Conservation (phyloP, 2,797 vertebrate genomes). For the Crenuchus spilurus region DNA sequence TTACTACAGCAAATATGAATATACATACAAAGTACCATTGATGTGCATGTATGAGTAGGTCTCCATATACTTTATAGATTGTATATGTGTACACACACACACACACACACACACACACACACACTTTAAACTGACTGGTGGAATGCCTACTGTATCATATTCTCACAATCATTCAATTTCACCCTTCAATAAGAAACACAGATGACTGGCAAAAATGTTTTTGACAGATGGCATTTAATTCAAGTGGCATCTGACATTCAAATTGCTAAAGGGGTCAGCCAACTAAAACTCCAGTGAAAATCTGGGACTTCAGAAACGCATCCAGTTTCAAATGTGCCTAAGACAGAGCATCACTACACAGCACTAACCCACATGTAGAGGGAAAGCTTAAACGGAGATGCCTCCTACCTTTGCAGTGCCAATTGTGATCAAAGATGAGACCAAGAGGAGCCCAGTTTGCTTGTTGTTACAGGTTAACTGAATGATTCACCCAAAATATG, state of each 20-base stretch:
- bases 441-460: not conserved
- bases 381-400: slow-evolving; percentile 20
- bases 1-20: no score
- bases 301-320: slow-evolving; percentile 60
- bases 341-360: slow-evolving; percentile 33
- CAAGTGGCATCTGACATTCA: slow-evolving; percentile 80
- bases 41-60: no score
- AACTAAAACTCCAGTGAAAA: slow-evolving; percentile 60
- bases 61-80: no score
- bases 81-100: not conserved
- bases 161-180: not conserved
- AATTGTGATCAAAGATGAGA: slow-evolving; percentile 5
- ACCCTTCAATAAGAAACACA: slow-evolving; percentile 24
- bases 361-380: not conserved
- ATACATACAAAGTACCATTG: no score
- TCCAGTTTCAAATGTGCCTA: slow-evolving; percentile 55
- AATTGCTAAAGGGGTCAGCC: slow-evolving; percentile 71
- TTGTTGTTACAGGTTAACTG: not conserved
- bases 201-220: slow-evolving; percentile 40
- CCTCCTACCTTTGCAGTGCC: not conserved
- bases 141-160: not conserved
- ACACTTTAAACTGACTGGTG: not conserved
- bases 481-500: not conserved
- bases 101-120: not conserved
- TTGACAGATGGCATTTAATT: slow-evolving; percentile 84